Conservation (phyloP, 1,140 invertebrate species). For the Trypoxylus dichotomus region DNA sequence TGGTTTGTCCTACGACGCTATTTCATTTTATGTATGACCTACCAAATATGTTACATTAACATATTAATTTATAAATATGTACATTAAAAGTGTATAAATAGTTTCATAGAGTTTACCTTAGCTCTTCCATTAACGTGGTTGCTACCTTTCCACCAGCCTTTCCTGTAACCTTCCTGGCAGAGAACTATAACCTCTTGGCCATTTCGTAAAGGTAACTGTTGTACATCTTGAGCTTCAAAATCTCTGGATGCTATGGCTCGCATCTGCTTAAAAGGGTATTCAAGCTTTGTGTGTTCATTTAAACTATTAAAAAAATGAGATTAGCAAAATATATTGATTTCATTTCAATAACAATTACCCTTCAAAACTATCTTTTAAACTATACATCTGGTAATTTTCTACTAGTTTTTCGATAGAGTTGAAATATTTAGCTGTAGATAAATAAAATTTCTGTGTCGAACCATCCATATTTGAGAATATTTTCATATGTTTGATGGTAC, state of each 20-base stretch:
- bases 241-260: constrained; percentile 76
- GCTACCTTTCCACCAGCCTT: constrained; percentile 48
- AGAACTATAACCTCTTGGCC: constrained; percentile 69
- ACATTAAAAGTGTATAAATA: too few species aligned
- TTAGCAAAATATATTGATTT: constrained; percentile 1
- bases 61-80: too few species aligned
- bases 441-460: constrained; percentile 69
- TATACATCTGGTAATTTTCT: constrained; percentile 85
- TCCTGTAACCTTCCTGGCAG: constrained; percentile 47
- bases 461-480: constrained; percentile 69
- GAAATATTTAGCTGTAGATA: constrained; percentile 90
- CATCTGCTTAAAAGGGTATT: constrained; percentile 75
- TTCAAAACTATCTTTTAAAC: constrained; percentile 89
- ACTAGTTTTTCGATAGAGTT: constrained; percentile 86
- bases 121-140: constrained; percentile 39
- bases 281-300: constrained; percentile 65
- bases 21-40: too few species aligned
- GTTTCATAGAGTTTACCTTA: too few species aligned
- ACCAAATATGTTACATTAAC: too few species aligned
- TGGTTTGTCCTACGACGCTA: too few species aligned
- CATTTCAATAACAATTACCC: constrained; percentile 54
- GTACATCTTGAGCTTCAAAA: constrained; percentile 71
- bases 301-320: constrained; percentile 36
- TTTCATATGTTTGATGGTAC: constrained; percentile 90
- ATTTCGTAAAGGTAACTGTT: constrained; percentile 75